Evolutionary conservation across 1,140 invertebrate species (phyloP).

Genomic region (Calosoma granatense): DNA sequence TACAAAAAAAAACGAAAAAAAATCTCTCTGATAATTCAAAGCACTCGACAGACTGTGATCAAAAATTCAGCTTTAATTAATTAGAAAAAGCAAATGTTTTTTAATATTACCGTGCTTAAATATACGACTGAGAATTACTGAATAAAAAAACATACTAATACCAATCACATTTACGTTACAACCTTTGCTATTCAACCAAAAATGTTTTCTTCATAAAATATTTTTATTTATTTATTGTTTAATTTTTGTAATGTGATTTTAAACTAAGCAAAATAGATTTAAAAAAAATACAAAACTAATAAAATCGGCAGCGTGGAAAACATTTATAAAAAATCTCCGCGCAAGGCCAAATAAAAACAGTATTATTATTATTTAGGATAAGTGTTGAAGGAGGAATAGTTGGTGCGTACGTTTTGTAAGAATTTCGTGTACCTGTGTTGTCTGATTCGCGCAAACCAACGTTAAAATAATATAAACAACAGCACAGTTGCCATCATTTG

Average conservation of each 20-base stretch:
- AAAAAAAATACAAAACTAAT: constrained; percentile 3
- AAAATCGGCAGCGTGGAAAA: background rate
- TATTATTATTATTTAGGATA: constrained; percentile 2
- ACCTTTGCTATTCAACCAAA: background rate
- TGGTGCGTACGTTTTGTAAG: no score
- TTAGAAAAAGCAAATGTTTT: background rate
- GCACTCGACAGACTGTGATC: constrained; percentile 2
- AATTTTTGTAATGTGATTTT: constrained; percentile 2
- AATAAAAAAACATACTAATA: background rate
- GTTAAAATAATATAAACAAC: no score
- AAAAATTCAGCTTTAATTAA: constrained; percentile 8
- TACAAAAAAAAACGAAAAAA: background rate
- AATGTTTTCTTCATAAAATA: background rate
- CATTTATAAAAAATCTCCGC: constrained; percentile 3
- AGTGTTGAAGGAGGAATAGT: constrained; percentile 2
- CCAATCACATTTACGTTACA: background rate
- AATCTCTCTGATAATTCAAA: constrained; percentile 1
- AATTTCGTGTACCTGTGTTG: constrained; percentile 3
- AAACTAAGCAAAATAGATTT: background rate
- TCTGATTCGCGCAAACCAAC: no score
- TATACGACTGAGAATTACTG: background rate
- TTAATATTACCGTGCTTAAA: constrained; percentile 2
- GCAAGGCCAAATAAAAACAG: constrained; percentile 1
- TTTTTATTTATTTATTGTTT: constrained; percentile 8
- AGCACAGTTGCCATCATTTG: no score